Percentiles rank a stretch among this genome's conserved stretches.
Conservation (phyloP, 2,888 invertebrate genomes). For the Masnerella sp. region DNA sequence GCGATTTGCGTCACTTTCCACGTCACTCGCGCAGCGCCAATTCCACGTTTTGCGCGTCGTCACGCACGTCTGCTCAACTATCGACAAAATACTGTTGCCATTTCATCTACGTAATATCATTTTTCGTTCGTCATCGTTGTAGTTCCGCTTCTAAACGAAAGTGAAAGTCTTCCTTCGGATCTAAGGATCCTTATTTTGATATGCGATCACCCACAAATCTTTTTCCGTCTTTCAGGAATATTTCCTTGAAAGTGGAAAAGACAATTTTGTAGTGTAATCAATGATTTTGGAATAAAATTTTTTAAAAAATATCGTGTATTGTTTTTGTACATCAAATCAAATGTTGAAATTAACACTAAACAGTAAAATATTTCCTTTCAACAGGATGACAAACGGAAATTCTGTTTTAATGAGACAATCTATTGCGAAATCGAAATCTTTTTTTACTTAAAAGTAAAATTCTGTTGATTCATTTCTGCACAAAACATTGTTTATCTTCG, state of each 20-base stretch:
- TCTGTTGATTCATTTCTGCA: conserved; percentile 13
- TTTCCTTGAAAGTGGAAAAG: too few species aligned
- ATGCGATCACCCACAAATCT: conserved; percentile 12
- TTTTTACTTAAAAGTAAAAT: too few species aligned
- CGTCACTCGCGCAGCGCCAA: conserved; percentile 41
- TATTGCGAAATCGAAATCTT: background rate
- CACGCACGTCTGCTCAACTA: conserved; percentile 59
- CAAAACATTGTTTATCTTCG: conserved; percentile 8
- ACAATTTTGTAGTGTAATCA: too few species aligned
- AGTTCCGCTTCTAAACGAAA: conserved; percentile 54
- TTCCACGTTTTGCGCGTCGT: conserved; percentile 46
- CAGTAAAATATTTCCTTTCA: too few species aligned
- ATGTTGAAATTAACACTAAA: too few species aligned
- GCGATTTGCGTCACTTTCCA: conserved; percentile 52
- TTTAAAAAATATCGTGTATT: too few species aligned
- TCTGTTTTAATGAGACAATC: background rate
- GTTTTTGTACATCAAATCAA: too few species aligned
- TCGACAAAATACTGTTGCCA: conserved; percentile 63
- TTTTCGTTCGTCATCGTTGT: conserved; percentile 51
- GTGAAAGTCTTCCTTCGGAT: conserved; percentile 49
- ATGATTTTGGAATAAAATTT: too few species aligned
- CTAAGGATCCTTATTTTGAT: conserved; percentile 4
- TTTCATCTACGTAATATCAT: conserved; percentile 56
- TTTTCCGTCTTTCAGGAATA: too few species aligned
- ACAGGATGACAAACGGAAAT: too few species aligned